These are phyloP conservation scores for Panzeria rudis DNA, from an alignment of 2,888 invertebrate genomes.

Conservation along the genomic window DNA sequence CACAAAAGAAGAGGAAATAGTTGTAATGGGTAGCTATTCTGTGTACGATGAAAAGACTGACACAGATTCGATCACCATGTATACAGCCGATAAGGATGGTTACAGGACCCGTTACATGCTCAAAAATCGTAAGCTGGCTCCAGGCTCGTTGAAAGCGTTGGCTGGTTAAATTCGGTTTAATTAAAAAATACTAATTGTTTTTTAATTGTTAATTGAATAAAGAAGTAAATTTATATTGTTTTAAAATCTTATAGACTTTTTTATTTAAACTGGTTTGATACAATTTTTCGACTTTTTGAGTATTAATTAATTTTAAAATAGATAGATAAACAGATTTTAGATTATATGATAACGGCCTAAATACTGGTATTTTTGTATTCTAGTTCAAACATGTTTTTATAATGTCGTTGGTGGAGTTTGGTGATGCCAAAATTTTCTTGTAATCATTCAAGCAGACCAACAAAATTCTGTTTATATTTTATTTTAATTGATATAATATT, in stretches of 20 bases:
- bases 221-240: constrained; percentile 10
- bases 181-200: constrained; percentile 14
- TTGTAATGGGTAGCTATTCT: constrained; percentile 81
- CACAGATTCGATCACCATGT: constrained; percentile 81
- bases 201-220: constrained; percentile 23
- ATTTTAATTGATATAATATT: no score
- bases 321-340: background rate
- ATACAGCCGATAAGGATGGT: constrained; percentile 83
- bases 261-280: constrained; percentile 15
- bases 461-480: background rate
- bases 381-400: background rate
- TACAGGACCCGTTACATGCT: constrained; percentile 80
- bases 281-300: background rate
- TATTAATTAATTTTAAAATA: background rate
- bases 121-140: constrained; percentile 80
- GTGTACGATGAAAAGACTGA: constrained; percentile 80
- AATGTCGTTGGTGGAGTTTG: background rate
- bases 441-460: background rate
- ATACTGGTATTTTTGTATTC: background rate
- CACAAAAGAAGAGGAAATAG: constrained; percentile 80
- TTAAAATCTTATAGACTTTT: background rate
- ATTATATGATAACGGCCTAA: background rate
- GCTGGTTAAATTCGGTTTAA: constrained; percentile 75
- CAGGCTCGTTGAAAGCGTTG: constrained; percentile 78
- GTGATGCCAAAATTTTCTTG: background rate